Conservation (phyloP, 2,888 invertebrate species). For the Quadroppia sp. region DNA sequence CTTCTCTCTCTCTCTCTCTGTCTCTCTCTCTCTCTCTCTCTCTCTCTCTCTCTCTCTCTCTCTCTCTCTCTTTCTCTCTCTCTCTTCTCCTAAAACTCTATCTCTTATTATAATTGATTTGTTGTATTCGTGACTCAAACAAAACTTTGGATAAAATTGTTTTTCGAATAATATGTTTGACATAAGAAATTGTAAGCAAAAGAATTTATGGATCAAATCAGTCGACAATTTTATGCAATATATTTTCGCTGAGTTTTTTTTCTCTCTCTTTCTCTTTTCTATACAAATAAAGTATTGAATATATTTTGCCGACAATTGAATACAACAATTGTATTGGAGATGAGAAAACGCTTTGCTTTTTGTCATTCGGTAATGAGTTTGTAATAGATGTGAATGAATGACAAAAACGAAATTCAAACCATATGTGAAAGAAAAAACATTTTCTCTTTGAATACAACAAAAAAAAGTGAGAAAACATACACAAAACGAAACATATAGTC, state of each 20-base stretch:
- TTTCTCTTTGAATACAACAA: no score
- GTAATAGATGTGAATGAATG: neutral
- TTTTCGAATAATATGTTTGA: neutral
- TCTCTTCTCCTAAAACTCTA: no score
- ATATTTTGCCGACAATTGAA: neutral
- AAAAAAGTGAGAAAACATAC: no score
- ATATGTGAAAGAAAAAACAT: neutral
- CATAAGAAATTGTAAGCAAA: neutral
- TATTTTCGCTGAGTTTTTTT: neutral
- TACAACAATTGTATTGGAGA: neutral
- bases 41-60: no score
- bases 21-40: no score
- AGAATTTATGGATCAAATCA: neutral
- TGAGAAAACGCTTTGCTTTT: neutral
- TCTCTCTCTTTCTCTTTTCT: no score
- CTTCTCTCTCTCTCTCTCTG: neutral
- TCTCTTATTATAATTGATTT: conserved; percentile 1
- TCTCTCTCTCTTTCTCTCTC: no score
- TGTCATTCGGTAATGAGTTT: conserved; percentile 7
- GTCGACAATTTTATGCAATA: conserved; percentile 3
- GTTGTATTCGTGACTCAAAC: conserved; percentile 15
- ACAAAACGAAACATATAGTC: no score
- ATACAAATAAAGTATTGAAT: no score
- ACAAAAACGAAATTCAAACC: neutral
- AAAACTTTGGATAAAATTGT: neutral